Evolutionary conservation across 2,113 vertebrate genomes (phyloP).

Genomic region (Miniopterus natalensis): DNA sequence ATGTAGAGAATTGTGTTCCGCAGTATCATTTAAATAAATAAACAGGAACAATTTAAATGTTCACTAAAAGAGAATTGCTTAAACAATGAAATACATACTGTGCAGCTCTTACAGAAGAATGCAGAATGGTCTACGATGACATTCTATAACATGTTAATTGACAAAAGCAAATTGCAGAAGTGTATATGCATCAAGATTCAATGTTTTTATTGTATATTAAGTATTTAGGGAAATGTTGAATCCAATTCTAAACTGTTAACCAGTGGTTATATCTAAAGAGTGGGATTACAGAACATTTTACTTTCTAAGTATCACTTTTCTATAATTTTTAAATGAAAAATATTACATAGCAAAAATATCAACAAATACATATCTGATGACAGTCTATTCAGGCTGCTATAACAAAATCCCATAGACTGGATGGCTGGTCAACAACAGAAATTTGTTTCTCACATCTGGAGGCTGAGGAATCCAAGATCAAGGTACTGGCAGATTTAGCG

Average conservation of each 20-base stretch:
- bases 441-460: background rate
- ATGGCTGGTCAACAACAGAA: background rate
- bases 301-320: background rate
- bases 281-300: background rate
- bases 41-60: background rate
- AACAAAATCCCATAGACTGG: background rate
- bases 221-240: background rate
- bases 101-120: background rate
- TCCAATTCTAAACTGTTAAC: background rate
- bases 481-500: background rate
- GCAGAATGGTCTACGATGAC: background rate
- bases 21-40: background rate
- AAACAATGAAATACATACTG: background rate
- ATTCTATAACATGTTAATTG: background rate
- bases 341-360: background rate
- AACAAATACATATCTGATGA: background rate
- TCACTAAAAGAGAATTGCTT: background rate
- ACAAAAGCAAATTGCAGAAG: background rate
- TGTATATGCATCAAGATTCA: background rate
- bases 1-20: background rate
- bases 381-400: background rate
- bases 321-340: background rate
- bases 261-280: background rate
- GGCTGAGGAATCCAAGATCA: background rate
- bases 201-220: slow-evolving; percentile 14